Conservation (phyloP, 2,113 vertebrate species). For the Arizona elegans region DNA sequence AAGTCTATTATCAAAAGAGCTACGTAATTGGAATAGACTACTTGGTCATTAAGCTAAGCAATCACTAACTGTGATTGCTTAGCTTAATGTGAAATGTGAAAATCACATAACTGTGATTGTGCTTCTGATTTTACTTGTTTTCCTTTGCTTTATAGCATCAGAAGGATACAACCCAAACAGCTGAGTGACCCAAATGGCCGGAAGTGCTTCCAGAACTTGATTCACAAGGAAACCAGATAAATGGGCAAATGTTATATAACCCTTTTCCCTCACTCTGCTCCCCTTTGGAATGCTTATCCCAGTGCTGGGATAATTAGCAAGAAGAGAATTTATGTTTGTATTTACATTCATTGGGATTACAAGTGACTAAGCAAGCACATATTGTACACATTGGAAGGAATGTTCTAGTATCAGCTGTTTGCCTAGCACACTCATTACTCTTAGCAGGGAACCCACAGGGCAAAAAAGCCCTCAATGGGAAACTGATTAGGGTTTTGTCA, state of each 20-base stretch:
- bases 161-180: too few species aligned
- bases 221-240: neutral
- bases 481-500: neutral
- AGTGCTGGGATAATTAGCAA: neutral
- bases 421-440: neutral
- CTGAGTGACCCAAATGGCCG: neutral
- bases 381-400: neutral
- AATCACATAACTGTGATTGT: neutral
- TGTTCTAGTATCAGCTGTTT: neutral
- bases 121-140: neutral
- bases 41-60: neutral
- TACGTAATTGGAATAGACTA: neutral
- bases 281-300: neutral
- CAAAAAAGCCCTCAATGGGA: neutral
- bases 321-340: neutral
- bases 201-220: neutral
- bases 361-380: neutral
- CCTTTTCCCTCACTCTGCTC: neutral
- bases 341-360: neutral
- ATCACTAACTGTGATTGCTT: neutral
- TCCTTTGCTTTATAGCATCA: neutral
- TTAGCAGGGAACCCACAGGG: neutral
- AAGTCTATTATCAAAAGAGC: neutral
- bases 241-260: neutral
- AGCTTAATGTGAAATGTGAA: neutral